Evolutionary conservation across 2,888 invertebrate species (phyloP).

Genomic region (Nebria salina): DNA sequence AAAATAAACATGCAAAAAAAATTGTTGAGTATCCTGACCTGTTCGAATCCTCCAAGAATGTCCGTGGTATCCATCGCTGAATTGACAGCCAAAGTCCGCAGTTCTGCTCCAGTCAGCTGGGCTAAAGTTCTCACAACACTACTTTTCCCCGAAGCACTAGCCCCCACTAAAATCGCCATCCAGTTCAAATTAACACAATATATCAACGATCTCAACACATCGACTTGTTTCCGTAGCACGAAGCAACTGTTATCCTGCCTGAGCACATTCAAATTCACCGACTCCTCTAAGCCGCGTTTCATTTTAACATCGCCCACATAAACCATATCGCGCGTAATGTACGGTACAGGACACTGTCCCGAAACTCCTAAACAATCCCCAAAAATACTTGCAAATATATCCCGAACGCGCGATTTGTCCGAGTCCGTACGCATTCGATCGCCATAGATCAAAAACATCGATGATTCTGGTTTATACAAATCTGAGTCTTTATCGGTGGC

Average conservation of each 20-base stretch:
- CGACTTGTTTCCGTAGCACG: constrained; percentile 69
- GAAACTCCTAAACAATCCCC: constrained; percentile 61
- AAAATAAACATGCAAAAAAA: constrained; percentile 3
- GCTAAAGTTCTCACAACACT: constrained; percentile 80
- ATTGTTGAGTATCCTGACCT: constrained; percentile 67
- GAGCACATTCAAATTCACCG: constrained; percentile 54
- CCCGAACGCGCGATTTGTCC: constrained; percentile 78
- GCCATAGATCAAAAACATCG: constrained; percentile 83
- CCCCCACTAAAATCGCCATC: constrained; percentile 89
- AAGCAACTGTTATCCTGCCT: constrained; percentile 59
- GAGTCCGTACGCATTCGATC: constrained; percentile 84
- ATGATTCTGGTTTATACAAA: constrained; percentile 67
- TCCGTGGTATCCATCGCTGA: constrained; percentile 95
- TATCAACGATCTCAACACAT: constrained; percentile 79
- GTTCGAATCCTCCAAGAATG: constrained; percentile 97
- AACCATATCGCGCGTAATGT: constrained; percentile 68
- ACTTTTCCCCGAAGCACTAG: constrained; percentile 82
- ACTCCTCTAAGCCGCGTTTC: constrained; percentile 49
- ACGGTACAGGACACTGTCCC: constrained; percentile 68
- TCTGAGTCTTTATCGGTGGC: constrained; percentile 47
- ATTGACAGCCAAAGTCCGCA: constrained; percentile 83
- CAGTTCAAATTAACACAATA: constrained; percentile 92
- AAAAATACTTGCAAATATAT: constrained; percentile 64
- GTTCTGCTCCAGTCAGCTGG: constrained; percentile 75
- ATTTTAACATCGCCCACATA: constrained; percentile 74